Conservation (phyloP, 1,140 invertebrate genomes). For the Aphelenchoides avenae region DNA sequence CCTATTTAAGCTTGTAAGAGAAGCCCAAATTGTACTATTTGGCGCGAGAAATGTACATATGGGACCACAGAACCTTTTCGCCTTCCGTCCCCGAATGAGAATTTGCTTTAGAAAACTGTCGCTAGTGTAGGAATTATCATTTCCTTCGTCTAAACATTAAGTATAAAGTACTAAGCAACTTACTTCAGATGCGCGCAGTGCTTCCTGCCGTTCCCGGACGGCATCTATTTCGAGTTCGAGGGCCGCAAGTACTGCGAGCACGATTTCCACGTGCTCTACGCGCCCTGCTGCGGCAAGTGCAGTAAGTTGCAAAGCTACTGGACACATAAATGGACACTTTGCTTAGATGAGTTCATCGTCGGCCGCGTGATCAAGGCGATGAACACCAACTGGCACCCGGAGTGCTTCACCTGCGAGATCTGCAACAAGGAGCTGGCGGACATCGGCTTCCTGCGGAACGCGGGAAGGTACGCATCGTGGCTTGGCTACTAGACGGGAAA, state of each 20-base stretch:
- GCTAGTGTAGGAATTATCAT: conserved; percentile 9
- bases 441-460: conserved; percentile 72
- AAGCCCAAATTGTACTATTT: no score
- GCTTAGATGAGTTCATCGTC: conserved; percentile 57
- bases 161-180: background rate
- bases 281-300: conserved; percentile 92
- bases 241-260: conserved; percentile 98
- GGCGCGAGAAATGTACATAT: no score
- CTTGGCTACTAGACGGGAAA: no score
- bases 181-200: conserved; percentile 91
- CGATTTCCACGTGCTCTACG: conserved; percentile 76
- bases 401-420: conserved; percentile 91
- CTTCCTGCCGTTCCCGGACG: conserved; percentile 93
- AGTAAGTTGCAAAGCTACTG: conserved; percentile 65
- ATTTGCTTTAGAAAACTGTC: no score
- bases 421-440: conserved; percentile 87
- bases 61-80: no score
- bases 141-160: background rate
- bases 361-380: conserved; percentile 96
- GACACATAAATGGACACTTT: conserved; percentile 17
- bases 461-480: conserved; percentile 42
- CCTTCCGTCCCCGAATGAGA: no score
- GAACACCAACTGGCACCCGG: conserved; percentile 96
- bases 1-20: no score
- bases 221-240: conserved; percentile 98